These are phyloP conservation scores for Musca vetustissima DNA, from an alignment of 1,140 invertebrate genomes.

Conservation along the genomic window DNA sequence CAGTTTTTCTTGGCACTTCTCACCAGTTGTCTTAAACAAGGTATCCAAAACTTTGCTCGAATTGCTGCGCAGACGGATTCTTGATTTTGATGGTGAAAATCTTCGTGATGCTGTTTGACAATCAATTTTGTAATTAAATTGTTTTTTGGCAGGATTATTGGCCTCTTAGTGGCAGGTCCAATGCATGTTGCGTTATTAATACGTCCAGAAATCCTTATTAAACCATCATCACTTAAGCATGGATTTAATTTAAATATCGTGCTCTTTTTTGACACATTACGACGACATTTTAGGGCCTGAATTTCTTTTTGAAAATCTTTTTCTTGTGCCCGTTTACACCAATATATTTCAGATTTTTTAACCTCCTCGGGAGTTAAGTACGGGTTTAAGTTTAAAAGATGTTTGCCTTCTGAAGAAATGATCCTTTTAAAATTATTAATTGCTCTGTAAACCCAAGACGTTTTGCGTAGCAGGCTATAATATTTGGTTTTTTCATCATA, in stretches of 20 bases:
- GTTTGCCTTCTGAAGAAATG: too few species aligned
- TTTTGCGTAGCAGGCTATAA: too few species aligned
- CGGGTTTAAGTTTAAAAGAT: too few species aligned
- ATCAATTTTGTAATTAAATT: background rate
- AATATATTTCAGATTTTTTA: too few species aligned
- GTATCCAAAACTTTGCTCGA: constrained; percentile 2
- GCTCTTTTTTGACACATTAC: background rate
- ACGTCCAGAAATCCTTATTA: background rate
- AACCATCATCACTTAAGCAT: background rate
- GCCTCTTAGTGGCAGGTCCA: background rate
- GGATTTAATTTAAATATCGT: background rate
- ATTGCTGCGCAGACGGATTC: constrained; percentile 1
- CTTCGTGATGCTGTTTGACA: constrained; percentile 5
- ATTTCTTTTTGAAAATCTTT: background rate
- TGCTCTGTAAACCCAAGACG: too few species aligned
- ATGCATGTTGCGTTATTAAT: constrained; percentile 1
- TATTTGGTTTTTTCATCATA: too few species aligned
- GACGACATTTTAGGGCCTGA: background rate
- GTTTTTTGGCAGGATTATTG: constrained; percentile 3
- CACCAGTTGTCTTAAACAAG: constrained; percentile 2
- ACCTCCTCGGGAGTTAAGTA: too few species aligned
- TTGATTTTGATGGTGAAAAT: background rate
- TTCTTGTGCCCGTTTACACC: background rate
- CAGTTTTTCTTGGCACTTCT: constrained; percentile 7
- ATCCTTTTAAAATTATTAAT: too few species aligned